Evolutionary conservation across 2,113 vertebrate genomes (phyloP).

Genomic region (Vulpes lagopus): DNA sequence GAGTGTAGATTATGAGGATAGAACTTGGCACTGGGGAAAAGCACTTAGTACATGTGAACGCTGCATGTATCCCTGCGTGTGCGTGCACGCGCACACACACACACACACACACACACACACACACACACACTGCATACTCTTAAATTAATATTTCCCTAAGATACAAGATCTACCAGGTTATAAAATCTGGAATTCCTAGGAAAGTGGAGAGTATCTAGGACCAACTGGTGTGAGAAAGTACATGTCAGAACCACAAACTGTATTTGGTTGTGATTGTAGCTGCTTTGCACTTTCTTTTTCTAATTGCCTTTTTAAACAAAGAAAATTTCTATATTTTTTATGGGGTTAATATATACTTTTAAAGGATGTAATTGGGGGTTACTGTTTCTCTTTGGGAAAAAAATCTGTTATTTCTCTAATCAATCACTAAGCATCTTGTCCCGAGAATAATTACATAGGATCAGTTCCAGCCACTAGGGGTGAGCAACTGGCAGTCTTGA

Average conservation of each 20-base stretch:
- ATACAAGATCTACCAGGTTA: not conserved
- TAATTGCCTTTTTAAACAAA: constrained; percentile 52
- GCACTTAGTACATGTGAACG: not conserved
- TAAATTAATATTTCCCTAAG: not conserved
- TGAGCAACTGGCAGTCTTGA: constrained; percentile 50
- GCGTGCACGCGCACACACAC: too few species aligned
- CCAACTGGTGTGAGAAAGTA: not conserved
- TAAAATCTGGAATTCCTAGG: not conserved
- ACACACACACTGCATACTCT: not conserved
- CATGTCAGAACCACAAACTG: not conserved
- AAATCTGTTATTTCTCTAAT: constrained; percentile 55
- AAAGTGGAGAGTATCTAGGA: not conserved
- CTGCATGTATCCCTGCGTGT: not conserved
- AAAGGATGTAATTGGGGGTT: not conserved
- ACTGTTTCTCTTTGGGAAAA: constrained; percentile 59
- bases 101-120: rapidly evolving
- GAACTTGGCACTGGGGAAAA: not conserved
- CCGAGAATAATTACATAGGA: constrained; percentile 50
- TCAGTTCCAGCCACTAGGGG: not conserved
- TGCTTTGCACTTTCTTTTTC: constrained; percentile 41
- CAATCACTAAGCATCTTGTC: constrained; percentile 49
- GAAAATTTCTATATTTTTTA: not conserved
- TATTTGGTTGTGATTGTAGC: constrained; percentile 23
- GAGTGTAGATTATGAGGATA: not conserved
- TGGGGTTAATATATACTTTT: not conserved